Evolutionary conservation across 2,888 invertebrate species (phyloP).

Genomic region (Drepana falcataria): DNA sequence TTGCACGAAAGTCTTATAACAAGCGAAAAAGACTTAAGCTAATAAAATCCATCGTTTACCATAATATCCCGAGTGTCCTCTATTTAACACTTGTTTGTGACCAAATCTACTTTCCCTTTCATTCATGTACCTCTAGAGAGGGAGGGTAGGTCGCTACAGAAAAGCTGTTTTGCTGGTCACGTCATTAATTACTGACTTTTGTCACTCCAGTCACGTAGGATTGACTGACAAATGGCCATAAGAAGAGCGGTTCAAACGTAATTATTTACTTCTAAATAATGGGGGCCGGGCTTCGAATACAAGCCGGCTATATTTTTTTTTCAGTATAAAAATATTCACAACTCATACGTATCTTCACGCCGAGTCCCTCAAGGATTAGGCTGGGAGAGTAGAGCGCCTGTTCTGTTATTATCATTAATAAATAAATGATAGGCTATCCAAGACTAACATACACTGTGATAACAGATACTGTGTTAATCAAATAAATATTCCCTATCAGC

Average conservation of each 20-base stretch:
- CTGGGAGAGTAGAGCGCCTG: too few relatives aligned
- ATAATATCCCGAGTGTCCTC: background rate
- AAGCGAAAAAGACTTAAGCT: conserved; percentile 1
- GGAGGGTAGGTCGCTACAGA: background rate
- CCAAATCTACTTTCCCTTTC: background rate
- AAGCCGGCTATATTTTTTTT: background rate
- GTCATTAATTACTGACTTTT: conserved; percentile 31
- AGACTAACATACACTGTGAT: too few relatives aligned
- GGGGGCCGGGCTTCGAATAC: conserved; percentile 9
- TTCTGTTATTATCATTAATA: too few relatives aligned
- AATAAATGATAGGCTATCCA: too few relatives aligned
- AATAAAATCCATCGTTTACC: conserved; percentile 1
- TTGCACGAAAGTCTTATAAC: background rate
- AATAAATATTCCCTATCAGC: too few relatives aligned
- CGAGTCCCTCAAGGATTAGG: too few relatives aligned
- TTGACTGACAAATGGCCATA: conserved; percentile 34
- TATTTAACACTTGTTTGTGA: conserved; percentile 1
- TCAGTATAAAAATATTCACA: too few relatives aligned
- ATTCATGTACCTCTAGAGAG: background rate
- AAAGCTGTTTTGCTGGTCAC: conserved; percentile 16
- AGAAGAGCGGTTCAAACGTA: conserved; percentile 26
- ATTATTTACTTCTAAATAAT: conserved; percentile 23
- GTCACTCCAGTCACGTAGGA: conserved; percentile 28
- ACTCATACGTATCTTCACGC: too few relatives aligned
- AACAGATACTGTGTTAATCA: too few relatives aligned